Evolutionary conservation across 1,140 invertebrate species (phyloP).

Genomic region (Apis florea): DNA sequence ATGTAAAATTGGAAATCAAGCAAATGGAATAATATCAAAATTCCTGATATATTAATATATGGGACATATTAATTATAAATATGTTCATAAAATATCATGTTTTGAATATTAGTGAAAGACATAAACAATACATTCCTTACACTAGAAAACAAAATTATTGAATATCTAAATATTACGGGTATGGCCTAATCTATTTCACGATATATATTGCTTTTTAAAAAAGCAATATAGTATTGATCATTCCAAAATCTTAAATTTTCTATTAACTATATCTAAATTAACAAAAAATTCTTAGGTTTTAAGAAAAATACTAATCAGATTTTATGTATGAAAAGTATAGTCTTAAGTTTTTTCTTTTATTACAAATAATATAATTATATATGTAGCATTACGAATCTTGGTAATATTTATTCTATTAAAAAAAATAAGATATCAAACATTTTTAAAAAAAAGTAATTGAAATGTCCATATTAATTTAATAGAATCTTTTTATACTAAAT

Average conservation of each 20-base stretch:
- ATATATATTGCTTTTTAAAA: conserved; percentile 49
- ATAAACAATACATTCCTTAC: conserved; percentile 53
- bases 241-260: conserved; percentile 60
- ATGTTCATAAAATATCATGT: conserved; percentile 64
- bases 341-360: conserved; percentile 38
- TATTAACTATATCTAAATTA: conserved; percentile 47
- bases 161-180: conserved; percentile 36
- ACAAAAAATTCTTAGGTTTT: conserved; percentile 35
- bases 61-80: conserved; percentile 71
- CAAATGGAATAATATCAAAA: conserved; percentile 22
- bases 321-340: conserved; percentile 46
- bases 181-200: conserved; percentile 58
- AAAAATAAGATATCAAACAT: conserved; percentile 7
- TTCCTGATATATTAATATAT: conserved; percentile 62
- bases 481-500: conserved; percentile 24
- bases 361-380: conserved; percentile 14
- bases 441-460: conserved; percentile 5
- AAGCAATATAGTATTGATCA: conserved; percentile 52
- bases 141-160: conserved; percentile 47
- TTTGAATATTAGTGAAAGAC: conserved; percentile 46
- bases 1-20: conserved; percentile 32
- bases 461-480: conserved; percentile 30
- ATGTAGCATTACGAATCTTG: conserved; percentile 10
- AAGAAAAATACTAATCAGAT: conserved; percentile 49
- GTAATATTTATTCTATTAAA: conserved; percentile 28